Evolutionary conservation across 2,113 vertebrate genomes (phyloP), one percentile per base, ranked within the genome.

Genomic region (Gila orcuttii): DNA sequence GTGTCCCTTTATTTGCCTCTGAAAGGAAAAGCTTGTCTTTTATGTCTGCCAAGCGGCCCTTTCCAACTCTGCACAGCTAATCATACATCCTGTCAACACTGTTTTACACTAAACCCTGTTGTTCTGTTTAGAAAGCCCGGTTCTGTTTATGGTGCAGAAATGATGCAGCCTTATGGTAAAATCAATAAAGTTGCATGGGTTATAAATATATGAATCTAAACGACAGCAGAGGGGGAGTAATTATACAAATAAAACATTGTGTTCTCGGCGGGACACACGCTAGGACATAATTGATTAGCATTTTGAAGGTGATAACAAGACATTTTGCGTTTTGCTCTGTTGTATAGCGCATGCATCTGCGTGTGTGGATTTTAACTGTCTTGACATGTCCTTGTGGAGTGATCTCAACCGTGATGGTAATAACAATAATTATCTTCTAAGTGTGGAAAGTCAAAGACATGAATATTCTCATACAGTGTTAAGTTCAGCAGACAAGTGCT

Each of bases 351-450:
- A 60, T 4, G 68, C 10, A 71, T 42, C 50, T 21, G 13, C 31
- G 60, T 86, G 88, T 86, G 85, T 79, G 85, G 47, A 79, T 86
- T 87, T 92, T 91, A 92, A 93, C 93, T 90, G 91, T 91, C 92
- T 91, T 93, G 93, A 94, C 93, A 93, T 91, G 94, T 94, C 95
- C 95, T 94, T 95, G 93, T 91, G 88, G 90, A 93, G 91, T 90
- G 93, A 96, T 94, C 93, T 96, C 94, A 95, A 93, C 92, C 94
- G 93, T 95, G 93, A 94, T 94, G 93, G 89, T 95, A 95, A 95
- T 95, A 95, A 95, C 94, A 94, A 95, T 95, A 95, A 95, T 96
- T 95, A 95, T 93, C 92, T 93, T 90, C 92, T 93, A 94, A 94
- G 94, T 93, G 93, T 94, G 91, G 91, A 93, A 92, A 90, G 92